phyloP scores from a whole-genome alignment of 2,888 invertebrate species.

The Lepidocyrtoides sp. region DNA sequence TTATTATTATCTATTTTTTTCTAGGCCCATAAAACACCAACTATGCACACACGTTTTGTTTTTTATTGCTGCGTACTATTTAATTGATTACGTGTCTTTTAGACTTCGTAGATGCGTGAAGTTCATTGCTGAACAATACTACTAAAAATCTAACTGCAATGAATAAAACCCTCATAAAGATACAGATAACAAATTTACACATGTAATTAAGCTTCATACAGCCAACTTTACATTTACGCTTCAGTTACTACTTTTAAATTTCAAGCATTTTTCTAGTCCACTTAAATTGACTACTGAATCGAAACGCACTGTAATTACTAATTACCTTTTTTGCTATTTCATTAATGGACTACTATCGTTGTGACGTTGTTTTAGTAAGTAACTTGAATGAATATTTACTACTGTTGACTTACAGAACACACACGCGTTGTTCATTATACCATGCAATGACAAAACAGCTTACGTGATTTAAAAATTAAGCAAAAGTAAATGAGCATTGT shows the following conservation, averaged over 20 bases:
- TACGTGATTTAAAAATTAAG: no score
- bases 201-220: conserved; percentile 2
- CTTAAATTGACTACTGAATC: background rate
- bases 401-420: no score
- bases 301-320: background rate
- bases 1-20: no score
- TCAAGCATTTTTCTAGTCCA: background rate
- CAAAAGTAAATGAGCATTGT: no score
- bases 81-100: conserved; percentile 18
- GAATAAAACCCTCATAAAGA: background rate
- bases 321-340: no score
- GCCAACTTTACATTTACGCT: no score
- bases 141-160: background rate
- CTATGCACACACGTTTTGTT: background rate
- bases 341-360: no score
- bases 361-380: no score
- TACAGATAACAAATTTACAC: background rate
- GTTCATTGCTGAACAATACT: conserved; percentile 29
- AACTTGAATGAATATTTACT: no score
- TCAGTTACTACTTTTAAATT: background rate
- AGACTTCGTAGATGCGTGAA: conserved; percentile 4
- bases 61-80: background rate
- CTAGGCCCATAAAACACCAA: background rate
- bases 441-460: no score
- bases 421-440: no score